Conservation (phyloP, 1,140 invertebrate genomes). For the Formica selysi region DNA sequence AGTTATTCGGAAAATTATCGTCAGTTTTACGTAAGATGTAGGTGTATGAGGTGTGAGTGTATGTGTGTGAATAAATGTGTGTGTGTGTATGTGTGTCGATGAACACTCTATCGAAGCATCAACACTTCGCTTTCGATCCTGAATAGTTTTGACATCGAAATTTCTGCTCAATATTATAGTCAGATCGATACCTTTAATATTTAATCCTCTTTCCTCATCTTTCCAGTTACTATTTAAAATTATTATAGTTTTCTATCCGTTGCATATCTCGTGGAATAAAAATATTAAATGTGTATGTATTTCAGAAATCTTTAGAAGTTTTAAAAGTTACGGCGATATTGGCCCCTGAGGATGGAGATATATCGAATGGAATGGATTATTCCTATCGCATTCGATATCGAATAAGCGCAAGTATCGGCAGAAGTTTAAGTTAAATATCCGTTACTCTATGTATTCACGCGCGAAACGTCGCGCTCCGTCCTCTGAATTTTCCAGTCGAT, state of each 20-base stretch:
- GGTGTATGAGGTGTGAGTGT: too few species aligned
- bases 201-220: neutral
- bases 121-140: neutral
- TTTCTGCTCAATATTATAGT: neutral
- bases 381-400: slow-evolving; percentile 4
- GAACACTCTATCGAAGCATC: slow-evolving; percentile 12
- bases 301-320: neutral
- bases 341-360: neutral
- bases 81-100: neutral
- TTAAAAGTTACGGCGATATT: neutral
- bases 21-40: neutral
- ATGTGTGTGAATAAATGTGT: too few species aligned
- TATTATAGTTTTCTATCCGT: neutral
- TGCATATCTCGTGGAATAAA: neutral
- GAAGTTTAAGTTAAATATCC: neutral
- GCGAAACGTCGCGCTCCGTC: neutral
- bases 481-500: slow-evolving; percentile 24
- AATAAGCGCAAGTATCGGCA: neutral
- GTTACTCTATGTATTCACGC: neutral
- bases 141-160: slow-evolving; percentile 2
- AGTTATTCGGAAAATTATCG: slow-evolving; percentile 72
- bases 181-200: too few species aligned
- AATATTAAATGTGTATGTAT: neutral
- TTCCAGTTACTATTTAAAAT: neutral
- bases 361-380: neutral